A percentile compares a stretch with the other conserved stretches of the same genome.
phyloP scores from a whole-genome alignment of 2,113 vertebrate genomes.

The Pluvianellus socialis region DNA sequence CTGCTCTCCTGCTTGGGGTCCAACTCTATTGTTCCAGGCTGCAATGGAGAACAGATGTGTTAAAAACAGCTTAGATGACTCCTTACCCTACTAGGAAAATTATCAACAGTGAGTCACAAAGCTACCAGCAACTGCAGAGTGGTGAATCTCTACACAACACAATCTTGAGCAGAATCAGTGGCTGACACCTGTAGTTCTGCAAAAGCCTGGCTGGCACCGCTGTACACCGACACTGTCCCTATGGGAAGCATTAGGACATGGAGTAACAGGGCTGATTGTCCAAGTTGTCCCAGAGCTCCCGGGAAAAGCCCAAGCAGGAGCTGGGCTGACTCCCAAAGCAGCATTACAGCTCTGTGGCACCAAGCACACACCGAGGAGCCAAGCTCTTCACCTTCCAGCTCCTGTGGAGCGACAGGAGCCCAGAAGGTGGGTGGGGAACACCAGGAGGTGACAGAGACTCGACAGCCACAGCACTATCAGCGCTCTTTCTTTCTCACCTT shows the following conservation, averaged over 20 bases:
- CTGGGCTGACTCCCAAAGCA: background rate
- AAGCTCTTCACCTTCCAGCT: background rate
- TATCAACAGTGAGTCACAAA: background rate
- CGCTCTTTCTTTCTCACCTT: background rate
- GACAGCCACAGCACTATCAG: background rate
- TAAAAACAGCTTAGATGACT: background rate
- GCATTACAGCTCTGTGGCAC: background rate
- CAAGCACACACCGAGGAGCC: background rate
- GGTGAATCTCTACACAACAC: background rate
- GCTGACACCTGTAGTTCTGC: background rate
- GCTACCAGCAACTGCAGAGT: background rate
- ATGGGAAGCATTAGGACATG: background rate
- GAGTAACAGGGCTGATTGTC: background rate
- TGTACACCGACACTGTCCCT: background rate
- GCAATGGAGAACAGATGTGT: background rate
- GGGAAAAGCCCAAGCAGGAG: background rate
- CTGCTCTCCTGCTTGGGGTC: constrained; percentile 75
- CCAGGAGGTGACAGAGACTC: background rate
- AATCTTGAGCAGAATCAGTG: background rate
- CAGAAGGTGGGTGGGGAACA: background rate
- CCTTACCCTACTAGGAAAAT: background rate
- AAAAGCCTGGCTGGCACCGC: background rate
- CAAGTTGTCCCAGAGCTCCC: background rate
- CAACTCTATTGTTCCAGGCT: constrained; percentile 76
- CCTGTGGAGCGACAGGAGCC: background rate